Conservation (phyloP, 1,140 invertebrate genomes). For the Idris sp. region DNA sequence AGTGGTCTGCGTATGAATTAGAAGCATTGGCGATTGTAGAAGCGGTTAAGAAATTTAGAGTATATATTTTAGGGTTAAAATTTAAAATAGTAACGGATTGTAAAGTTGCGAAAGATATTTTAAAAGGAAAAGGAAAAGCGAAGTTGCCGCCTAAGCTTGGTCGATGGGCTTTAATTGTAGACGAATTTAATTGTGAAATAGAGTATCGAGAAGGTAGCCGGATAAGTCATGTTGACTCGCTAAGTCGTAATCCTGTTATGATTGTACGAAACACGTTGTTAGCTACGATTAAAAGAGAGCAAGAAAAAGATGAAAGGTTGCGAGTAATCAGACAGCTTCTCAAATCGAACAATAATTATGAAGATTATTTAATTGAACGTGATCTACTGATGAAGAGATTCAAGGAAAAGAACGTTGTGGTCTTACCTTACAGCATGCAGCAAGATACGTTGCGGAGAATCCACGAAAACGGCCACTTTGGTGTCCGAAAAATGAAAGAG, state of each 20-base stretch:
- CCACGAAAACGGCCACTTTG: not conserved
- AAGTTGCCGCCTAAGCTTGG: no score
- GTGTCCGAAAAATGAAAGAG: no score
- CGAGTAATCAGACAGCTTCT: not conserved
- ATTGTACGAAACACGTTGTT: no score
- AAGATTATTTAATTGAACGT: not conserved
- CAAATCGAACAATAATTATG: not conserved
- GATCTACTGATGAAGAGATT: not conserved
- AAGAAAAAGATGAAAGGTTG: no score
- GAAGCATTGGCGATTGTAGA: conserved; percentile 1
- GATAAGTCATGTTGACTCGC: not conserved
- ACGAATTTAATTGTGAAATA: not conserved
- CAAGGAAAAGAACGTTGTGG: not conserved
- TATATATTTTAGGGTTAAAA: not conserved
- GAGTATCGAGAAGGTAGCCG: not conserved
- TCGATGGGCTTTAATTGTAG: not conserved
- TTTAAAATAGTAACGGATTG: conserved; percentile 4
- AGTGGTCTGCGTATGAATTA: conserved; percentile 2
- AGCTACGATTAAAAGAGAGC: no score
- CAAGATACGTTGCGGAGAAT: not conserved
- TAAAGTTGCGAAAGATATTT: not conserved
- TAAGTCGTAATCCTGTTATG: conserved; percentile 1
- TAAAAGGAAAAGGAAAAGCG: not conserved
- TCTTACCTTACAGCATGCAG: not conserved
- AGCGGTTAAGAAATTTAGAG: not conserved